A percentile compares a stretch with the other conserved stretches of the same genome.
These are phyloP conservation scores for Calliphora vicina DNA, from an alignment of 1,140 invertebrate species.

Conservation along the genomic window DNA sequence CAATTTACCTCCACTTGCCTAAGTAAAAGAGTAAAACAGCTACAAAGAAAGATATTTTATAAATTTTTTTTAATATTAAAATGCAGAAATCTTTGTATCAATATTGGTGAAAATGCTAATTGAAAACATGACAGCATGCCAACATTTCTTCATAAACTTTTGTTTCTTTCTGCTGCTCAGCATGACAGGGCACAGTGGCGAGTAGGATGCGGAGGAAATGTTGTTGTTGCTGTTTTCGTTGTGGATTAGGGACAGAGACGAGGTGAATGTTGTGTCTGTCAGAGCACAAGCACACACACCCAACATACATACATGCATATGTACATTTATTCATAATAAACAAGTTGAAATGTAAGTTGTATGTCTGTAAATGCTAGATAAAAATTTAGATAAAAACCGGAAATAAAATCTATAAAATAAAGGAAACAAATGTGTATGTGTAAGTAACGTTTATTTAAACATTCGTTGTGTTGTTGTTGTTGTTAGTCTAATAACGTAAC, in stretches of 20 bases:
- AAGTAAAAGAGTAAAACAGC: neutral
- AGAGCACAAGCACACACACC: neutral
- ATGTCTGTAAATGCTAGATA: neutral
- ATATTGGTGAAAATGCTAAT: slow-evolving; percentile 7
- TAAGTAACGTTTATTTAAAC: neutral
- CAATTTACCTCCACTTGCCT: neutral
- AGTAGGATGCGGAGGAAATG: neutral
- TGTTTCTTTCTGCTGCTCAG: neutral
- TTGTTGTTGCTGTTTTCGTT: neutral
- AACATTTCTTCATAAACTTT: slow-evolving; percentile 1
- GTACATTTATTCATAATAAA: neutral
- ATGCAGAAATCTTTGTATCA: neutral
- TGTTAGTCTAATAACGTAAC: neutral
- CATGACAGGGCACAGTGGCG: neutral
- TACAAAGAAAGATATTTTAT: too few species aligned
- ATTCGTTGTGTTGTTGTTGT: neutral
- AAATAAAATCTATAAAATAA: slow-evolving; percentile 12
- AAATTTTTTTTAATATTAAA: neutral
- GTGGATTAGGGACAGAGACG: neutral
- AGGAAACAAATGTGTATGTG: neutral
- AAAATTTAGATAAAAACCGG: neutral
- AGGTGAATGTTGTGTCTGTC: neutral
- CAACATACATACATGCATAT: neutral
- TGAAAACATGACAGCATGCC: slow-evolving; percentile 12
- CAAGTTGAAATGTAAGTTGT: neutral